Evolutionary conservation across 2,888 invertebrate genomes (phyloP), one percentile per base, ranked within the genome.

Genomic region (Leptodirus hochenwartii): DNA sequence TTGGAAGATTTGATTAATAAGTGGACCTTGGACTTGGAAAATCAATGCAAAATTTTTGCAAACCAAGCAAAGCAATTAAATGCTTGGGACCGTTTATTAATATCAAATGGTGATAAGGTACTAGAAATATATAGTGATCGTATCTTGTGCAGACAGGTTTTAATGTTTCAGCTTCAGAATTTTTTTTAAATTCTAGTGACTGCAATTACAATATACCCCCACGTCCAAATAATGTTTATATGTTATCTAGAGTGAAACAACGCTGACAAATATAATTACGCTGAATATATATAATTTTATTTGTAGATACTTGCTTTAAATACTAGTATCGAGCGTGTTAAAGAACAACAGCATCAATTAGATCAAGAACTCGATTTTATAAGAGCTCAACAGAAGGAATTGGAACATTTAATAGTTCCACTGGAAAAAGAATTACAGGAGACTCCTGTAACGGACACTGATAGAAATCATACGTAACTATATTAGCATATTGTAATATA

Each of bases 1-100:
- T 54, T 91, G 3, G 91, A 91, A 51, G 91, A 91, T 46, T 66
- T 72, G 20, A 84, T 93, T 34, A 90, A 91, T 56, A 88, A 93
- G 53, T 95, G 91, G 90, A 87, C 80, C 0, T 51, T 81, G 1
- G 90, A 91, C 44, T 53, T 95, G 22, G 87, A 90, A 41, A 88
- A 90, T 40, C 90, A 91, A 48, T 91, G 93, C 49, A 81, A 80
- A 49, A 69, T 78, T 0, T 95, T 93, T 49, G 72, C 87, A 34
- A 82, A 87, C 51, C 93, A 93, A 53, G 93, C 93, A 0, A 82
- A 85, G 4, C 87, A 91, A 56, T 74, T 95, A 32, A 95, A 95
- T 54, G 82, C 85, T 1, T 95, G 95, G 93, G 95, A 96, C 50
- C 66, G 80, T 38, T 60, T 90, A 22, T 64, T 95, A 2, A 81